phyloP scores from a whole-genome alignment of 2,113 vertebrate genomes.

The Rhadina sibilatrix region DNA sequence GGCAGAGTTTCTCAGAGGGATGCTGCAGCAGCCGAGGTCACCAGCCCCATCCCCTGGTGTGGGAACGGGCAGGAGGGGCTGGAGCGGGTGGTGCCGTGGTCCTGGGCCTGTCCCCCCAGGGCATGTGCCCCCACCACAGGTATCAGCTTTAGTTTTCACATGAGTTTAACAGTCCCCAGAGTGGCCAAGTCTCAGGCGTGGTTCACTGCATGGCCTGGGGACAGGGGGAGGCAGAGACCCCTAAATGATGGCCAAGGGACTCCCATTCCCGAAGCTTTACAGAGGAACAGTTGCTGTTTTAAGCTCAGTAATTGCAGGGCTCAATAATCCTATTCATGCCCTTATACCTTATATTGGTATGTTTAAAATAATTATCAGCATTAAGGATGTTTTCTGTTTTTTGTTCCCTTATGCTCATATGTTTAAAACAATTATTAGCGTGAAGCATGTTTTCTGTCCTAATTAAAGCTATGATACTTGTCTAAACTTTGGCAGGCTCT shows the following conservation, averaged over 20 bases:
- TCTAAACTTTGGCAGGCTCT: not conserved
- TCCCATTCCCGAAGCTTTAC: rapidly evolving
- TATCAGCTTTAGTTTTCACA: too few species aligned
- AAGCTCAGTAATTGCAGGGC: not conserved
- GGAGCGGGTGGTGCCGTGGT: rapidly evolving
- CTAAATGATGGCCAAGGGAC: not conserved
- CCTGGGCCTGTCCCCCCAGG: rapidly evolving
- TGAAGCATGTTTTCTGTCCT: not conserved
- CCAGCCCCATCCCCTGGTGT: not conserved
- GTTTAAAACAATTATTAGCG: not conserved
- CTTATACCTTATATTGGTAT: not conserved
- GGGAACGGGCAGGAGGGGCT: not conserved
- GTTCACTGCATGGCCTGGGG: rapidly evolving
- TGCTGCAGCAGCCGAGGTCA: rapidly evolving
- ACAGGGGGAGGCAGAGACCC: not conserved
- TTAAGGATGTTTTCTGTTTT: not conserved
- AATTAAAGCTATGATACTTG: not conserved
- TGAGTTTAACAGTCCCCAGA: not conserved
- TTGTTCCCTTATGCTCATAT: not conserved
- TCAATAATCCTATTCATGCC: not conserved
- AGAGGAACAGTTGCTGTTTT: not conserved
- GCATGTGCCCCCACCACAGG: rapidly evolving
- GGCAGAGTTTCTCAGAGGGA: not conserved
- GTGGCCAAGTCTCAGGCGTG: not conserved
- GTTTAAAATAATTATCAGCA: not conserved